These are phyloP conservation scores for Erithacus rubecula DNA, from an alignment of 2,797 vertebrate species.

Conservation along the genomic window DNA sequence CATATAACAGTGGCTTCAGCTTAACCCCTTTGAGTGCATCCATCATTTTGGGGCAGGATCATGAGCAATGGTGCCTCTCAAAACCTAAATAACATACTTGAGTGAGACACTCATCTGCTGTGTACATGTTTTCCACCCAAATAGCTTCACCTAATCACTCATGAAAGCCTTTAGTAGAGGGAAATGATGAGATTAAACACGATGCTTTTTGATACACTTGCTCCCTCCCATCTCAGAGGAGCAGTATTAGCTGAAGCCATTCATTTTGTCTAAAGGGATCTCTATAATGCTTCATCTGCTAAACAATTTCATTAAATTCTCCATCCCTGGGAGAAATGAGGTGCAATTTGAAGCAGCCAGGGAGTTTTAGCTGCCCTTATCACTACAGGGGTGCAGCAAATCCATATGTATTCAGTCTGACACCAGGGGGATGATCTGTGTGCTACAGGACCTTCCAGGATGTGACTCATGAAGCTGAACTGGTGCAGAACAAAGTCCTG, in stretches of 20 bases:
- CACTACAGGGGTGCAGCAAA: neutral
- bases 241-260: neutral
- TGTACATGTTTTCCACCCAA: constrained; percentile 15
- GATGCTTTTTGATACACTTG: neutral
- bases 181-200: constrained; percentile 33
- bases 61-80: constrained; percentile 25
- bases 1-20: constrained; percentile 31
- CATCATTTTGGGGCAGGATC: constrained; percentile 35
- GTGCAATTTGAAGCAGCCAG: neutral
- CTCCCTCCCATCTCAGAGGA: neutral
- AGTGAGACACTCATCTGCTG: constrained; percentile 29
- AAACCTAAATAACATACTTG: constrained; percentile 3
- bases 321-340: neutral
- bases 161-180: neutral
- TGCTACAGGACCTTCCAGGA: neutral
- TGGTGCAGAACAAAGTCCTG: neutral
- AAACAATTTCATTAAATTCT: constrained; percentile 22
- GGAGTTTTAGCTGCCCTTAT: neutral
- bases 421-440: neutral
- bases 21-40: constrained; percentile 47
- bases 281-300: constrained; percentile 16
- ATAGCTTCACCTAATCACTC: constrained; percentile 1
- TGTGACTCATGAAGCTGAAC: neutral
- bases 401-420: neutral
- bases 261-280: constrained; percentile 1